Conservation (phyloP, 1,140 invertebrate species). For the Pseudomyrmex gracilis region DNA sequence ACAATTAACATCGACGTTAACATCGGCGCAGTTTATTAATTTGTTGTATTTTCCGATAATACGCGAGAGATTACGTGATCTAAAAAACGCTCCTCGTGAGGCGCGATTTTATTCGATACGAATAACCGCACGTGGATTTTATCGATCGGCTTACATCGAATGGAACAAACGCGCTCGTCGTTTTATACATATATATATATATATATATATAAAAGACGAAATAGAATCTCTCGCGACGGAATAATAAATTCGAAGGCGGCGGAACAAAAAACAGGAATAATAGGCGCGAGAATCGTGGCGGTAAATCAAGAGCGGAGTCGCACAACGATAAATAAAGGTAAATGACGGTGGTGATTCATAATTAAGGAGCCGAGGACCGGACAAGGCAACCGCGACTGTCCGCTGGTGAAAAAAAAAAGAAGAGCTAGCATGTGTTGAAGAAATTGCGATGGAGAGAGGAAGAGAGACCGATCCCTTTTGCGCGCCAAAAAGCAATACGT, state of each 20-base stretch:
- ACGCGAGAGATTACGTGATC: not conserved
- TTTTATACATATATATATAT: too few species aligned
- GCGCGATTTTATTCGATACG: slow-evolving; percentile 45
- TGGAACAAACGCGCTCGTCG: slow-evolving; percentile 49
- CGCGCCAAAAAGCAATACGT: slow-evolving; percentile 25
- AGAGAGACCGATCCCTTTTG: slow-evolving; percentile 17
- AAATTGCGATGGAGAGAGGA: slow-evolving; percentile 45
- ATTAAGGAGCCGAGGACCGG: slow-evolving; percentile 65
- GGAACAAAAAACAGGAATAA: slow-evolving; percentile 71
- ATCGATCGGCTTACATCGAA: slow-evolving; percentile 47
- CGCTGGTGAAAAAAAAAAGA: slow-evolving; percentile 39
- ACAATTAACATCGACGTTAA: slow-evolving; percentile 56
- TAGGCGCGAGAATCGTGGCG: slow-evolving; percentile 70
- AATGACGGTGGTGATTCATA: slow-evolving; percentile 74
- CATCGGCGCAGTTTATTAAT: too few species aligned
- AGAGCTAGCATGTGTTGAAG: slow-evolving; percentile 56
- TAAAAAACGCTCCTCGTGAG: slow-evolving; percentile 1
- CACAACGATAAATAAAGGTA: slow-evolving; percentile 72
- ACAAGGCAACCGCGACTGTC: slow-evolving; percentile 49
- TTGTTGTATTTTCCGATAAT: not conserved
- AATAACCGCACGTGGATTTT: slow-evolving; percentile 52
- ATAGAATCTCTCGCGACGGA: slow-evolving; percentile 69
- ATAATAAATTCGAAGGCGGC: slow-evolving; percentile 68
- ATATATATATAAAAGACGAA: slow-evolving; percentile 42
- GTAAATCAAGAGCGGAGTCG: slow-evolving; percentile 70